Percentiles rank a stretch among this genome's conserved stretches.
Evolutionary conservation across 2,113 vertebrate genomes (phyloP).

Genomic region (Oreochromis spilurus): DNA sequence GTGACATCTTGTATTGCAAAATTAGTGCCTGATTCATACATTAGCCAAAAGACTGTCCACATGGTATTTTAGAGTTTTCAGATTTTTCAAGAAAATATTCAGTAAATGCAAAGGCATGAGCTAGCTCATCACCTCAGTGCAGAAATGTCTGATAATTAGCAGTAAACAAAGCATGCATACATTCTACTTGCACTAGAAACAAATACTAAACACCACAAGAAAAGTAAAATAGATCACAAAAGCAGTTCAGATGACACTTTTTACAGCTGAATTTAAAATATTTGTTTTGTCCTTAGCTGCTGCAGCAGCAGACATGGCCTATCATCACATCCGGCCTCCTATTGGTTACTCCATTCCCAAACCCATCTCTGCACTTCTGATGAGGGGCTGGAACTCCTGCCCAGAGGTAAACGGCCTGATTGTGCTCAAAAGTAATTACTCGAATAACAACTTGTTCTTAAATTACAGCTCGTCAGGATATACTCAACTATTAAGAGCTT

Average conservation of each 20-base stretch:
- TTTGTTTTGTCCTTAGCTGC: slow-evolving; percentile 70
- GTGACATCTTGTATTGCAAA: no score
- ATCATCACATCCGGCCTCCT: slow-evolving; percentile 89
- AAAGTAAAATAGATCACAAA: neutral
- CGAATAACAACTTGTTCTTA: neutral
- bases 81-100: neutral
- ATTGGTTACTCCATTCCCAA: slow-evolving; percentile 93
- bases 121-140: neutral
- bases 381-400: slow-evolving; percentile 88
- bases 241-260: neutral
- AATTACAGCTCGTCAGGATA: neutral
- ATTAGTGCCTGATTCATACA: neutral
- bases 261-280: neutral
- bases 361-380: slow-evolving; percentile 85
- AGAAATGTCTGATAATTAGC: neutral
- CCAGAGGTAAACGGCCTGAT: slow-evolving; percentile 78
- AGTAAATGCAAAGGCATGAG: neutral
- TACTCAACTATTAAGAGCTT: neutral
- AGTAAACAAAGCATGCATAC: neutral
- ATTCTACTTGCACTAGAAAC: neutral
- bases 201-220: neutral
- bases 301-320: slow-evolving; percentile 91
- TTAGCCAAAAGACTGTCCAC: neutral
- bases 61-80: neutral
- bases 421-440: neutral